These are phyloP conservation scores for Nomada flava DNA, from an alignment of 2,888 invertebrate genomes.

Conservation along the genomic window DNA sequence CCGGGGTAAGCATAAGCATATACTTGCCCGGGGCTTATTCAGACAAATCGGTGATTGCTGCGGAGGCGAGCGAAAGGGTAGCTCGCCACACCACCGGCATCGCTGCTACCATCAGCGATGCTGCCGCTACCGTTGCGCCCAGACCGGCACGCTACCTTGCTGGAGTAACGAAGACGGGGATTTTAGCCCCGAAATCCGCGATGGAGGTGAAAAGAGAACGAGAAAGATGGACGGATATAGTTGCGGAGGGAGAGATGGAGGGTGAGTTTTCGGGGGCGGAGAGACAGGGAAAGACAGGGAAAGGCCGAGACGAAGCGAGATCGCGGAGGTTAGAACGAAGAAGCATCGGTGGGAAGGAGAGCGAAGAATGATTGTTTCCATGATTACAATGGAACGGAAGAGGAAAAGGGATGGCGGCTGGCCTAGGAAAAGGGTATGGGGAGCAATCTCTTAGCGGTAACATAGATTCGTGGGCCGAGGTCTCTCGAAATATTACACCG, in stretches of 20 bases:
- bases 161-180: conserved; percentile 62
- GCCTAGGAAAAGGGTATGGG: conserved; percentile 73
- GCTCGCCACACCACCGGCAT: conserved; percentile 52
- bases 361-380: conserved; percentile 83
- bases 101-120: conserved; percentile 15
- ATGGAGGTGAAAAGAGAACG: conserved; percentile 55
- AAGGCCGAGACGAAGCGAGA: conserved; percentile 30
- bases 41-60: conserved; percentile 84
- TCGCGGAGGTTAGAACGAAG: conserved; percentile 60
- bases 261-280: conserved; percentile 44
- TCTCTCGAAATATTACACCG: conserved; percentile 82
- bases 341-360: conserved; percentile 72
- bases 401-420: conserved; percentile 71
- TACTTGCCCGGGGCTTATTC: conserved; percentile 83
- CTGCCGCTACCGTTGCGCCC: not conserved
- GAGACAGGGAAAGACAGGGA: conserved; percentile 24
- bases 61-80: conserved; percentile 81
- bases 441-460: conserved; percentile 83
- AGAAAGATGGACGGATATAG: conserved; percentile 63
- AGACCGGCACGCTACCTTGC: conserved; percentile 46
- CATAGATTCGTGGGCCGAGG: conserved; percentile 81
- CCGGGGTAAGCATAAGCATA: conserved; percentile 80
- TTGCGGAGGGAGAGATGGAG: conserved; percentile 19
- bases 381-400: conserved; percentile 82
- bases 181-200: conserved; percentile 54